Evolutionary conservation across 2,113 vertebrate genomes (phyloP), one percentile per base, ranked within the genome.

Genomic region (Istiophorus platypterus): DNA sequence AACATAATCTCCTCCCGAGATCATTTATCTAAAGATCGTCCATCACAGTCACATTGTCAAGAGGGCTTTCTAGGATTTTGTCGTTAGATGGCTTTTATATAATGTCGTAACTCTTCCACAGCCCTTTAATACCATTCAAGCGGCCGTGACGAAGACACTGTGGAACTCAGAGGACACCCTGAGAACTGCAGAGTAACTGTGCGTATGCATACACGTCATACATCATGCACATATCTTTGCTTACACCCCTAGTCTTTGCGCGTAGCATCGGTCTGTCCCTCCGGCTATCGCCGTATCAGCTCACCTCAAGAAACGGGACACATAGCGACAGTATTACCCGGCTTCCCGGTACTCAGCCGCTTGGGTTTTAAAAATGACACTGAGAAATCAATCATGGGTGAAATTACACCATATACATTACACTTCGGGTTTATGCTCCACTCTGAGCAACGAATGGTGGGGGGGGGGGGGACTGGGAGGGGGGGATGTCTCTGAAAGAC

Each of bases 331-430:
- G 84, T 80, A 87, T 87, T 85, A 82, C 89, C 64, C 58, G 11
- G 68, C 84, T 92, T 92, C 83, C 88, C 57, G 56, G 58, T 85
- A 92, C 85, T 87, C 78, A 81, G 76, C 63, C 61, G 76, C 89
- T 89, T 89, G 59, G 91, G 85, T 91, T 93, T 94, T 91, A 93
- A 93, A 93, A 93, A 93, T 88, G 88, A 92, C 91, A 91, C 87
- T 69, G 91, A 82, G 90, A 82, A 92, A 94, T 95, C 93, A 92
- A 94, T 95, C 93, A 95, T 91, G 94, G 92, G 89, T 95, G 94
- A 95, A 95, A 95, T 93, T 93, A 92, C 92, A 92, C 92, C 86
- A 89, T 93, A 93, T 92, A 93, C 88, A 82, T 93, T 92, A 92
- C 90, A 88, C 77, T 88, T 61, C 47, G 69, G 84, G 82, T 85